Evolutionary conservation across 2,888 invertebrate species (phyloP).

Genomic region (Agelastica alni): DNA sequence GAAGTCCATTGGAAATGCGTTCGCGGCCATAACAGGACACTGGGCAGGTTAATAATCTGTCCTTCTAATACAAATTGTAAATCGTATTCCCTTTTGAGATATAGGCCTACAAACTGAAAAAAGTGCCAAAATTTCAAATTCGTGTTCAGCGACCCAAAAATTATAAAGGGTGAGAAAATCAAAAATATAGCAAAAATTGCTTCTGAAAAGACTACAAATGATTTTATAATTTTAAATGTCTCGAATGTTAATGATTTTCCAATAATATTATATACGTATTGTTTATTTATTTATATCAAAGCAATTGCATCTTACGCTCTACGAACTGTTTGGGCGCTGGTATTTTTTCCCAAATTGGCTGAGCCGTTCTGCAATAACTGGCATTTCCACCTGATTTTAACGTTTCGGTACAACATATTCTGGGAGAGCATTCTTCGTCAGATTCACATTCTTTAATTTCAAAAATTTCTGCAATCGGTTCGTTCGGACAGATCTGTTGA

Average conservation of each 20-base stretch:
- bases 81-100: too few species aligned
- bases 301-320: constrained; percentile 68
- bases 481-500: constrained; percentile 69
- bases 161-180: too few species aligned
- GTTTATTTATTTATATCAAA: too few species aligned
- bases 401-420: constrained; percentile 74
- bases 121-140: neutral
- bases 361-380: constrained; percentile 73
- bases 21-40: too few species aligned
- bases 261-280: too few species aligned
- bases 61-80: neutral
- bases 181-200: too few species aligned
- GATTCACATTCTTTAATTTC: constrained; percentile 70
- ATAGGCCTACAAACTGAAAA: too few species aligned
- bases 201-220: too few species aligned
- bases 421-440: constrained; percentile 74
- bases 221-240: neutral
- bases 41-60: neutral
- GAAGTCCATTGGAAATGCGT: too few species aligned
- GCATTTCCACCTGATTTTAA: constrained; percentile 56
- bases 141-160: too few species aligned
- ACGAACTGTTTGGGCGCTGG: constrained; percentile 67
- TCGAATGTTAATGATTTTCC: too few species aligned
- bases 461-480: constrained; percentile 71
- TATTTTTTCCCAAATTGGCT: constrained; percentile 66